Evolutionary conservation across 2,113 vertebrate genomes (phyloP), one percentile per base, ranked within the genome.

Genomic region (Oncorhynchus nerka): DNA sequence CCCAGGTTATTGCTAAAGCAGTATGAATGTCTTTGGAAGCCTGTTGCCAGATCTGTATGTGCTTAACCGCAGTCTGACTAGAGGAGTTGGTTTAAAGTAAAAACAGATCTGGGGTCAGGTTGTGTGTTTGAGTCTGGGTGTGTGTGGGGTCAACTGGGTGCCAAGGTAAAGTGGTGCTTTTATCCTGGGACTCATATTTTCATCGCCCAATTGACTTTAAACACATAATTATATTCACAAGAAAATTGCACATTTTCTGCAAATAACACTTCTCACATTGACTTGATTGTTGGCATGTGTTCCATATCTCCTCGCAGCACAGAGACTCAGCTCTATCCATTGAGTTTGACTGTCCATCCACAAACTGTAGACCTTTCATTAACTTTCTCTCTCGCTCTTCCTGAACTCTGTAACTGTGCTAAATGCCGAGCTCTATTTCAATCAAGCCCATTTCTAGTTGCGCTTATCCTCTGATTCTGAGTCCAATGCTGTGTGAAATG

Each of bases 401-500:
- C 72, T 86, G 81, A 79, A 83, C 76, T 77, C 70, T 81, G 68
- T 75, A 79, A 74, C 72, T 30, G 77, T 70, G 75, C 62, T 67
- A 72, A 79, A 92, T 89, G 93, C 88, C 92, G 84, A 74, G 49
- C 92, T 91, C 85, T 81, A 93, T 90, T 91, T 92, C 88, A 92
- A 93, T 88, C 90, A 89, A 90, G 92, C 87, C 76, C 89, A 82
- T 51, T 83, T 90, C 89, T 94, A 93, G 95, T 96, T 93, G 90
- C 85, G 86, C 92, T 89, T 93, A 80, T 88, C 83, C 81, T 80
- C 82, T 64, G 84, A 81, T 84, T 89, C 73, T 81, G 72, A 85
- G 76, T 92, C 88, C 90, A 89, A 91, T 90, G 80, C 92, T 93
- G 91, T 93, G 92, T 93, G 90, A 95, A 95, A 93, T 88, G 87